These are phyloP conservation scores for Eumeta japonica DNA, from an alignment of 1,140 invertebrate genomes.

Conservation along the genomic window DNA sequence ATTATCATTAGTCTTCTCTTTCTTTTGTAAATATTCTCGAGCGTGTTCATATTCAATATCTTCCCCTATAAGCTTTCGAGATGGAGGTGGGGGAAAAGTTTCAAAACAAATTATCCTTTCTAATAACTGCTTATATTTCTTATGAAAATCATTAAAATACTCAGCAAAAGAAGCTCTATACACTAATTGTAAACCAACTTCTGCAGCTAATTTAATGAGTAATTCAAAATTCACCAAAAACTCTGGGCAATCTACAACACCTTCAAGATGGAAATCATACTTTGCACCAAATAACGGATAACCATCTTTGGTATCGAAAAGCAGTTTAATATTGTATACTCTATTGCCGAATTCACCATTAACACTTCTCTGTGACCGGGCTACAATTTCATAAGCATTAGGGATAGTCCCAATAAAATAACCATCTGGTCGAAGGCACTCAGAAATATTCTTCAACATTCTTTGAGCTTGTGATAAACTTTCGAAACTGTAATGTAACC, in stretches of 20 bases:
- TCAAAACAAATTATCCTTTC: conserved; percentile 75
- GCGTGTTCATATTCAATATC: conserved; percentile 75
- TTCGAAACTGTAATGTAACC: conserved; percentile 96
- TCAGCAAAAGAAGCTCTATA: conserved; percentile 76
- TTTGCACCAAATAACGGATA: conserved; percentile 92
- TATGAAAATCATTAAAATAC: conserved; percentile 71
- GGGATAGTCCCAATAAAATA: conserved; percentile 97
- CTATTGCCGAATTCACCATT: conserved; percentile 81
- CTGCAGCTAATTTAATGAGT: conserved; percentile 78
- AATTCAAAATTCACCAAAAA: conserved; percentile 93
- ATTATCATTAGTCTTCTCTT: conserved; percentile 41
- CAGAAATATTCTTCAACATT: conserved; percentile 91
- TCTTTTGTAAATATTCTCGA: conserved; percentile 58
- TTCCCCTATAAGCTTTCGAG: conserved; percentile 59
- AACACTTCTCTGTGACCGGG: conserved; percentile 60
- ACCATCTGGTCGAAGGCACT: conserved; percentile 84
- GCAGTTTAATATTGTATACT: conserved; percentile 80
- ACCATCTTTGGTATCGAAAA: conserved; percentile 67
- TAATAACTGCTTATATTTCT: conserved; percentile 65
- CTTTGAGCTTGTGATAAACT: conserved; percentile 84
- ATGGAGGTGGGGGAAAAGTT: conserved; percentile 63
- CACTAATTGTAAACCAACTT: conserved; percentile 79
- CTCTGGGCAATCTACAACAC: conserved; percentile 97
- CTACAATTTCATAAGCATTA: conserved; percentile 87
- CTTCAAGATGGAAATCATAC: conserved; percentile 94